phyloP scores from a whole-genome alignment of 2,113 vertebrate species.

The Tretioscincus oriximinensis region DNA sequence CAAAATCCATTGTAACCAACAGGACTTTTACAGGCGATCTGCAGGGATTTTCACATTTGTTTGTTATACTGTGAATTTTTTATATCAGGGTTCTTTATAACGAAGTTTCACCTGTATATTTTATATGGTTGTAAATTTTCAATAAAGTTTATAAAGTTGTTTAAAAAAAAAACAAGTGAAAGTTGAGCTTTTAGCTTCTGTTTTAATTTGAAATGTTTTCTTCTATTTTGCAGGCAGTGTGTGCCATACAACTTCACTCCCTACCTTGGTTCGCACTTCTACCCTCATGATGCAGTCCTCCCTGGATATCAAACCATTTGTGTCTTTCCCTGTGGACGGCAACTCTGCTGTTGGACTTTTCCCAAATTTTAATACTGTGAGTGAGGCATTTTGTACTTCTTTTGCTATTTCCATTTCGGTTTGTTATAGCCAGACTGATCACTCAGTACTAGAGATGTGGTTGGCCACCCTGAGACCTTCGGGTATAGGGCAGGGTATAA shows the following conservation, averaged over 20 bases:
- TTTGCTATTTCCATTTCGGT: slow-evolving; percentile 37
- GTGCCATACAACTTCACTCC: slow-evolving; percentile 80
- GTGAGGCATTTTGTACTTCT: slow-evolving; percentile 55
- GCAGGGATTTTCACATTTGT: too few species aligned
- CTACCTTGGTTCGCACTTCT: slow-evolving; percentile 82
- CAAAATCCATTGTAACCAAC: too few species aligned
- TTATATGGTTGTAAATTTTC: too few species aligned
- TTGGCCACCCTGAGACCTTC: too few species aligned
- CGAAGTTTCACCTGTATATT: too few species aligned
- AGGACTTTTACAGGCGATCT: too few species aligned
- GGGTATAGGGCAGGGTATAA: too few species aligned
- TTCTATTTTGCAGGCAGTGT: slow-evolving; percentile 78
- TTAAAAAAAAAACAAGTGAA: neutral
- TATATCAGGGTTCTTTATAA: too few species aligned
- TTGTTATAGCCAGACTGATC: slow-evolving; percentile 35
- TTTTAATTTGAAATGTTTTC: slow-evolving; percentile 37
- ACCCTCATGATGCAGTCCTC: slow-evolving; percentile 89
- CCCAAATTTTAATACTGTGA: slow-evolving; percentile 96
- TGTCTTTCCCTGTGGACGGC: slow-evolving; percentile 89
- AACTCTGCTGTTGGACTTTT: slow-evolving; percentile 90
- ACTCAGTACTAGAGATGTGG: slow-evolving; percentile 5
- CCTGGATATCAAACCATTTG: slow-evolving; percentile 89
- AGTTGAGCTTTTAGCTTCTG: neutral
- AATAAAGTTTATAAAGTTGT: too few species aligned
- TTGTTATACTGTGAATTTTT: too few species aligned